Base-by-base conservation (phyloP, 2,888 invertebrate genomes). In the Sarcophaga rosellei region DNA sequence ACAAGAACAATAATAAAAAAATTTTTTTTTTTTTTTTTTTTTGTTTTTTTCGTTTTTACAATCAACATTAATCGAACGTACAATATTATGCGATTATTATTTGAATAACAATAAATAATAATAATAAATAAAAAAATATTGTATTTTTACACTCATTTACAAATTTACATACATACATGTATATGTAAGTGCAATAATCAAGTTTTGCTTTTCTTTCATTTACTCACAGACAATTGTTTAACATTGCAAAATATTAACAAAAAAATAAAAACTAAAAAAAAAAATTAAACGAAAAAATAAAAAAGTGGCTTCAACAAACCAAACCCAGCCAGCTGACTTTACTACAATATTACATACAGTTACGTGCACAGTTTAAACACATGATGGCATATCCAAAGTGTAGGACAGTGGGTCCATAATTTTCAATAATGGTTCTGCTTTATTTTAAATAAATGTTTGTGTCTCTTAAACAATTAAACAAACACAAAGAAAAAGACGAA, bases 181-280 rank as follows among this genome's bases (percentile, higher is more conserved):
- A 45, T 70, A 20, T 65, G 53, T 59, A 73, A 80, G 73, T 80
- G 73, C 80, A 61, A 80, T 73, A 80, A 80, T 73, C 73, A 80
- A 73, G 80, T 80, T 80, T 74, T 59, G 45, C 63, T 20, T 25
- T 76, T 59, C 66, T 66, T 66, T 68, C 15, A 15, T 15, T 45
- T 68, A 4, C 23, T 1, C 17, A 2, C 25, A 53, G 47, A 57
- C 72, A 73, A 57, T 66, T 73, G 57, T 72, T 62, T 72, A 63
- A 73, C 47, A 72, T 72, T 72, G 79, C 79, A 80, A 80, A 80
- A 80, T 61, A 44, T 69, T 69, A 68, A 47, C 66, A 61, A 73
- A 80, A 63, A 73, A 80, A 63, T n/a, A 47, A 61, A 53, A 75
- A 12, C 45, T 10, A 62, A 68, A 68, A 68, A 15, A 66, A 23